Conservation (phyloP, 1,140 invertebrate species). For the Centruroides sculpturatus region DNA sequence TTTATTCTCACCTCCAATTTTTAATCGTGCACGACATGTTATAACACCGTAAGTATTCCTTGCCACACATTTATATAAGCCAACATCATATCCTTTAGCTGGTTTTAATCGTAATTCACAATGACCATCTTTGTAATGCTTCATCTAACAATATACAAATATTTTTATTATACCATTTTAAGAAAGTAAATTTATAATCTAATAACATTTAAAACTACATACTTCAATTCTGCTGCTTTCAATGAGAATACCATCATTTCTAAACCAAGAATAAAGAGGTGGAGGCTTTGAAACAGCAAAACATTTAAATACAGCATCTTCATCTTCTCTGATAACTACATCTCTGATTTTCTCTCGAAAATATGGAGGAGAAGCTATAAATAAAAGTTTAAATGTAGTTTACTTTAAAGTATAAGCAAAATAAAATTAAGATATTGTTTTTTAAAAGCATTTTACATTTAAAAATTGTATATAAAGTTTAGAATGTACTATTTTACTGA, state of each 20-base stretch:
- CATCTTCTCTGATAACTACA: constrained; percentile 48
- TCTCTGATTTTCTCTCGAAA: constrained; percentile 40
- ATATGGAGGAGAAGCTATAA: constrained; percentile 25
- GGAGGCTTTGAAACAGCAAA: constrained; percentile 76
- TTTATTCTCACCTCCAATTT: constrained; percentile 24
- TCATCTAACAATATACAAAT: no score
- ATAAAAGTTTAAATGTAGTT: no score
- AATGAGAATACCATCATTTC: constrained; percentile 67
- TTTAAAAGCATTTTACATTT: not conserved
- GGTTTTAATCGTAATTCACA: no score
- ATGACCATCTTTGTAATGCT: no score
- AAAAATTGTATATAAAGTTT: not conserved
- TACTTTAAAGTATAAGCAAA: no score
- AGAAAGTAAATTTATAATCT: no score
- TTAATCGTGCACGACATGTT: constrained; percentile 34
- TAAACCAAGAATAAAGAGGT: constrained; percentile 90
- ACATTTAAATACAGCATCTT: constrained; percentile 35
- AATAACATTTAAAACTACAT: not conserved
- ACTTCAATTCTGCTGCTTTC: constrained; percentile 57
- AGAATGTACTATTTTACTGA: no score
- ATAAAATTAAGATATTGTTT: no score
- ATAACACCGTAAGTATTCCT: constrained; percentile 52
- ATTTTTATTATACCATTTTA: no score
- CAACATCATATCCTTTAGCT: constrained; percentile 47
- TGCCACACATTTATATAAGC: constrained; percentile 79